These are phyloP conservation scores for Drosophila infuscata DNA, from an alignment of 2,888 invertebrate genomes.

Conservation along the genomic window DNA sequence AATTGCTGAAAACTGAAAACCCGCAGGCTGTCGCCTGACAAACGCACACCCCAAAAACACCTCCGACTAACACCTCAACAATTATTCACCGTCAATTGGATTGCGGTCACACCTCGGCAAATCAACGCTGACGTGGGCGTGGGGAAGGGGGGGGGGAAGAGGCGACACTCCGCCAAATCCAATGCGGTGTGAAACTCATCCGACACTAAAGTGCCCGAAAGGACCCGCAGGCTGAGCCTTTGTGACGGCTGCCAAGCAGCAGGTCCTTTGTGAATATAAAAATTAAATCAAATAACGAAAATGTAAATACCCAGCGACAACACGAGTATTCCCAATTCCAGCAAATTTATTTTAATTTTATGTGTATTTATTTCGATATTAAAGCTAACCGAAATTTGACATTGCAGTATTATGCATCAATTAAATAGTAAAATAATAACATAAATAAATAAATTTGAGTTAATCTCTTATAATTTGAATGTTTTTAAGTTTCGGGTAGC, in stretches of 20 bases:
- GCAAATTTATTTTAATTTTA: conserved; percentile 26
- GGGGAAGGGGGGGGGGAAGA: too few species aligned
- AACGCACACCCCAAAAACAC: conserved; percentile 9
- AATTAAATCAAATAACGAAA: conserved; percentile 44
- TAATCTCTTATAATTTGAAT: not conserved
- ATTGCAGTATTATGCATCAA: not conserved
- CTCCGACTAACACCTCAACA: conserved; percentile 46
- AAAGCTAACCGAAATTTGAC: not conserved
- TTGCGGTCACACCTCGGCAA: conserved; percentile 56
- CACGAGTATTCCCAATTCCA: conserved; percentile 7
- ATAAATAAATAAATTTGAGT: not conserved
- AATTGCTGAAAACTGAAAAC: conserved; percentile 3
- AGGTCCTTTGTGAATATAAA: conserved; percentile 22
- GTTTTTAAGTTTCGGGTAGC: not conserved
- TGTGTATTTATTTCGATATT: conserved; percentile 13
- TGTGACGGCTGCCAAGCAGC: conserved; percentile 10
- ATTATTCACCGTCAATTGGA: conserved; percentile 59
- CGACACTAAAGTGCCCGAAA: conserved; percentile 9
- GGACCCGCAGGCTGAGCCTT: conserved; percentile 17
- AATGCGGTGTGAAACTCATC: conserved; percentile 36
- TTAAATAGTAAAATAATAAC: conserved; percentile 5
- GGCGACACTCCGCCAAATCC: conserved; percentile 1
- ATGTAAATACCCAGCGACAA: conserved; percentile 35
- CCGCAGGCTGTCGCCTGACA: conserved; percentile 12
- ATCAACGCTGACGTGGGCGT: conserved; percentile 9